Conservation (phyloP, 2,113 vertebrate genomes). For the Cheirogaleus medius region DNA sequence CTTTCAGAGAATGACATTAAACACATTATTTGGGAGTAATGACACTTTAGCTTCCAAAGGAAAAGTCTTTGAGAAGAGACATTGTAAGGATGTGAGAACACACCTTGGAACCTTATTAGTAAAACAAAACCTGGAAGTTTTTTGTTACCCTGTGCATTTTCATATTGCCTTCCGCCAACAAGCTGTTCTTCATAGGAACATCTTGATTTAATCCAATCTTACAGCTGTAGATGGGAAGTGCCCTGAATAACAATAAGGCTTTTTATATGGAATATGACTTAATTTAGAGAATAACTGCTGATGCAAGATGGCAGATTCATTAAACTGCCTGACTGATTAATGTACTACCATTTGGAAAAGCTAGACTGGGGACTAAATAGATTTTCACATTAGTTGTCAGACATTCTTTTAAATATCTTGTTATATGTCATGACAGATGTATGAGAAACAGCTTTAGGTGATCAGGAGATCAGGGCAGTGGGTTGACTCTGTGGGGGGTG, state of each 20-base stretch:
- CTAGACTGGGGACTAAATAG: conserved; percentile 31
- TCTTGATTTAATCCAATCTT: conserved; percentile 83
- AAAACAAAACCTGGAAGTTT: conserved; percentile 5
- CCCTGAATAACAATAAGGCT: conserved; percentile 81
- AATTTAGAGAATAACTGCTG: conserved; percentile 78
- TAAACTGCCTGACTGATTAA: conserved; percentile 76
- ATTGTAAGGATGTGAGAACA: neutral
- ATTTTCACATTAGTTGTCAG: conserved; percentile 64
- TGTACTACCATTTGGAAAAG: conserved; percentile 66
- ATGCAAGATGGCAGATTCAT: conserved; percentile 80
- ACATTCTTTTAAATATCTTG: conserved; percentile 53
- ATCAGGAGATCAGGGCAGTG: conserved; percentile 53
- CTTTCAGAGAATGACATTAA: neutral
- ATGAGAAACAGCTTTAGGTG: conserved; percentile 59
- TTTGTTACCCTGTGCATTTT: conserved; percentile 40
- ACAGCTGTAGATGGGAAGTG: conserved; percentile 67
- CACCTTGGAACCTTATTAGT: conserved; percentile 39
- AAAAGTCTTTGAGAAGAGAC: conserved; percentile 1
- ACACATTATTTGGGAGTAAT: neutral
- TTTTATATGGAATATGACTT: conserved; percentile 78
- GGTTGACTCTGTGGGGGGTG: neutral
- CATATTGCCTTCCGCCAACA: conserved; percentile 69
- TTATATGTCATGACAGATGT: conserved; percentile 52
- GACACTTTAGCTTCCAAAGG: neutral
- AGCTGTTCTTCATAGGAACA: conserved; percentile 72